Conservation (phyloP, 2,797 vertebrate genomes). For the Sternarchorhynchus goeldii region DNA sequence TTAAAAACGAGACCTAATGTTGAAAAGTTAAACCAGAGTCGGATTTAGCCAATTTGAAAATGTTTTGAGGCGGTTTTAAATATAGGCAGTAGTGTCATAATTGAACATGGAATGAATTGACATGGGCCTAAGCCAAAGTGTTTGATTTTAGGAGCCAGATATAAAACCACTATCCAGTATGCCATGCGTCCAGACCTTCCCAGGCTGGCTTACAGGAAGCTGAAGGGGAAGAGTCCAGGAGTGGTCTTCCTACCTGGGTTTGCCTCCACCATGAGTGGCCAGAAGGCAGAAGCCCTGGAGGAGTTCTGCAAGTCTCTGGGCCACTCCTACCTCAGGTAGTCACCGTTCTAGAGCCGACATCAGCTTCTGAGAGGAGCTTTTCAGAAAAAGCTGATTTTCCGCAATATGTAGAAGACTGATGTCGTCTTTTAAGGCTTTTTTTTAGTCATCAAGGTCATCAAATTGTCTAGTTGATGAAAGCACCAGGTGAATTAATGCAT, state of each 20-base stretch:
- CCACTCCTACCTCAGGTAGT: conserved; percentile 90
- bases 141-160: conserved; percentile 76
- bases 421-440: no score
- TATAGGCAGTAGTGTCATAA: no score
- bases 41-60: no score
- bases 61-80: no score
- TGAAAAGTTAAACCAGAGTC: no score
- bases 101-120: background rate
- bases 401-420: no score
- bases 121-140: background rate
- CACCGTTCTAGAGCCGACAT: background rate
- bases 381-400: background rate
- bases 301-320: conserved; percentile 95
- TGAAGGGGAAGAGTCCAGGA: conserved; percentile 94
- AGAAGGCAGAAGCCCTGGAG: conserved; percentile 89
- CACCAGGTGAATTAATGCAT: no score
- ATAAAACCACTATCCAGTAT: conserved; percentile 86
- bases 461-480: no score
- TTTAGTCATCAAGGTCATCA: no score
- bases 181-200: conserved; percentile 86
- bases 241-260: conserved; percentile 91
- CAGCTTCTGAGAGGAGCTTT: background rate
- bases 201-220: conserved; percentile 87
- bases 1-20: no score
- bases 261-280: conserved; percentile 89